Evolutionary conservation across 2,113 vertebrate genomes (phyloP).

Genomic region (Andinoacara biseriatus): DNA sequence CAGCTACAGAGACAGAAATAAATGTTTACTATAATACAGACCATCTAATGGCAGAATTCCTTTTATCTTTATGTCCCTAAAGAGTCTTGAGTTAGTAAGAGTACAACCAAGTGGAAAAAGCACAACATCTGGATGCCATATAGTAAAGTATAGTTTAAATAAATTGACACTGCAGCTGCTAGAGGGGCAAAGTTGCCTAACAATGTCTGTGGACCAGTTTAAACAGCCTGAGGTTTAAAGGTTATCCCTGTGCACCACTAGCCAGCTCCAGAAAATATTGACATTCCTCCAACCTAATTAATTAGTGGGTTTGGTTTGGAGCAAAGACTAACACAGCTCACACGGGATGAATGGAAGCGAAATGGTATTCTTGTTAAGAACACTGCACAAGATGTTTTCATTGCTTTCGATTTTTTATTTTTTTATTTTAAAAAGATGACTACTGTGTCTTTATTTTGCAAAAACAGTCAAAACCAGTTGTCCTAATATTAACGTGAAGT

Average conservation of each 20-base stretch:
- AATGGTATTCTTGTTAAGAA: not conserved
- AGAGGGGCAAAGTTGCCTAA: not conserved
- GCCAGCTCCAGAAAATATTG: conserved; percentile 59
- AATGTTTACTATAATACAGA: not conserved
- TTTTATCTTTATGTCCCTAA: not conserved
- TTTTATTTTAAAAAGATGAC: not conserved
- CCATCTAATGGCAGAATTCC: not conserved
- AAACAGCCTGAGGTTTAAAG: conserved; percentile 33
- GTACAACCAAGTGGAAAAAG: not conserved
- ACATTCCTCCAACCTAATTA: conserved; percentile 59
- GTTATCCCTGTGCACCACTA: conserved; percentile 34
- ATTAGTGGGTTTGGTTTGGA: conserved; percentile 27
- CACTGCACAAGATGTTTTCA: not conserved
- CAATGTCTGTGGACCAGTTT: not conserved
- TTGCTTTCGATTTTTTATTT: not conserved
- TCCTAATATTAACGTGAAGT: not conserved
- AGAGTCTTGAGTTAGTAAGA: not conserved
- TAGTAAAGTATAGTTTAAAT: not conserved
- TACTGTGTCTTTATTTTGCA: not conserved
- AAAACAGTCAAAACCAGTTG: not conserved
- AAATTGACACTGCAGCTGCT: conserved; percentile 6
- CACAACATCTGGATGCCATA: conserved; percentile 6
- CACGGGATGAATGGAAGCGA: conserved; percentile 45
- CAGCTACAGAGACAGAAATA: not conserved
- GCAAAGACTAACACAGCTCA: conserved; percentile 35